Percentiles rank a stretch among this genome's conserved stretches.
phyloP scores from a whole-genome alignment of 2,113 vertebrate genomes.

The Sisor rabdophorus region DNA sequence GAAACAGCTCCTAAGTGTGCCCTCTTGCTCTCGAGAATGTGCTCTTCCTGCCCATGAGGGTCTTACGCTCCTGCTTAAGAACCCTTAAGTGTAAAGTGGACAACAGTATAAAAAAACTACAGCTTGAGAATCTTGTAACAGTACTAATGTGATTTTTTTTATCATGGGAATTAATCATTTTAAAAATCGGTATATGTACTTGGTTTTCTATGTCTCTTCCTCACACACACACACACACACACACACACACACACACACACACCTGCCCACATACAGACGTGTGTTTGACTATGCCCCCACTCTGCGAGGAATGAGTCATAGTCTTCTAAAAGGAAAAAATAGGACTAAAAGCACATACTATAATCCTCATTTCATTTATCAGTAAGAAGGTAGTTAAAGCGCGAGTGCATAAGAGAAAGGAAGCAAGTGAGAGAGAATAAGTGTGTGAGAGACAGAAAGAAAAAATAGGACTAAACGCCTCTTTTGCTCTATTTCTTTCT shows the following conservation, averaged over 20 bases:
- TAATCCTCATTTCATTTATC: slow-evolving; percentile 10
- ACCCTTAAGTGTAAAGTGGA: neutral
- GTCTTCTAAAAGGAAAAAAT: neutral
- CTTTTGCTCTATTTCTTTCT: too few relatives aligned
- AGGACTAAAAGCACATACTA: neutral
- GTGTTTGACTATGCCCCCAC: slow-evolving; percentile 10
- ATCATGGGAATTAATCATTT: neutral
- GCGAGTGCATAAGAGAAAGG: too few relatives aligned
- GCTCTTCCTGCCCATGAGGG: neutral
- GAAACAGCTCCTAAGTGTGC: slow-evolving; percentile 20
- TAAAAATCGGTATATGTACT: neutral
- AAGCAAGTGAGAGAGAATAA: neutral
- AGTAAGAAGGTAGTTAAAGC: neutral
- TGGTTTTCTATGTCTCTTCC: neutral
- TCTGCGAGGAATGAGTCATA: slow-evolving; percentile 7
- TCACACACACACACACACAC: neutral
- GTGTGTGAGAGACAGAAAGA: neutral
- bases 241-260: neutral
- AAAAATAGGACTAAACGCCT: too few relatives aligned
- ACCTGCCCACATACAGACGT: neutral
- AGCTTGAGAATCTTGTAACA: neutral
- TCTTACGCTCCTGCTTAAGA: slow-evolving; percentile 2
- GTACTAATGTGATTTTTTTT: neutral
- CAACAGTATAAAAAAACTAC: neutral
- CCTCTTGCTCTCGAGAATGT: neutral